Conservation (phyloP, 2,797 vertebrate species). For the Mus caroli region DNA sequence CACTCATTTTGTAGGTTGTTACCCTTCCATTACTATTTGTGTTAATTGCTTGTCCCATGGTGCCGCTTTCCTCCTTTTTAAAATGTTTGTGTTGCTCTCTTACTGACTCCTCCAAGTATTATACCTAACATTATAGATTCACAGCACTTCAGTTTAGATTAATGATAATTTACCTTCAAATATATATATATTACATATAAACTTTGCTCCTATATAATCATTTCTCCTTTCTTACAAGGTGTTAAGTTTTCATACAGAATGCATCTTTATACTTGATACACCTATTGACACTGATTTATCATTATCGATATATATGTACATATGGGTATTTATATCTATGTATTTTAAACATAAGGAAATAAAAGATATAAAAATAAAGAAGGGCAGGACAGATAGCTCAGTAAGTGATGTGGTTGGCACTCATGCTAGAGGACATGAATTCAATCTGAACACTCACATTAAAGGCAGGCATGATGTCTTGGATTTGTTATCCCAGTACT, state of each 20-base stretch:
- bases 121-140: neutral
- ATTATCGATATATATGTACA: constrained; percentile 2
- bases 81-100: neutral
- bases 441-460: neutral
- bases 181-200: neutral
- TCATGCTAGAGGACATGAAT: neutral
- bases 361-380: neutral
- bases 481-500: neutral
- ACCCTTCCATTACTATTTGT: neutral
- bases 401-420: neutral
- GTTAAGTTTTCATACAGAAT: neutral
- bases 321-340: neutral
- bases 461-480: neutral
- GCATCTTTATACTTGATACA: neutral
- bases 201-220: neutral
- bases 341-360: constrained; percentile 45
- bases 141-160: neutral
- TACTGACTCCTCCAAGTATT: neutral
- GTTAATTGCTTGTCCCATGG: neutral
- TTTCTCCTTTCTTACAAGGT: neutral
- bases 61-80: neutral
- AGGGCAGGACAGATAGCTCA: neutral
- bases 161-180: constrained; percentile 19
- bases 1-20: neutral
- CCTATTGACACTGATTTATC: neutral